Evolutionary conservation across 2,797 vertebrate genomes (phyloP).

Genomic region (Cichlasoma orientale): DNA sequence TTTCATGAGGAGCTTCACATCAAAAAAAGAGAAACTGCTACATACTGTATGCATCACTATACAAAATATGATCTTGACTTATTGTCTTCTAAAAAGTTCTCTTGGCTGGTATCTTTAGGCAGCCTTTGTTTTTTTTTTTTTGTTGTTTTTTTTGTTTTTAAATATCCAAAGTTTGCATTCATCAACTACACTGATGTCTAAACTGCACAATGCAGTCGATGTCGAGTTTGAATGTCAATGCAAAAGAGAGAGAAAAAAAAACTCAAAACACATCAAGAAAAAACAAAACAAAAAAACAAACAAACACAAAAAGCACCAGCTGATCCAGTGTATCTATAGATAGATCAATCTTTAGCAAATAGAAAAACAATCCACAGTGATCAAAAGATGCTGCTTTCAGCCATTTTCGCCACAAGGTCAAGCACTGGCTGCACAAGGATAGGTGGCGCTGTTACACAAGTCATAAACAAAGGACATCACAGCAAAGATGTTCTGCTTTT

Average conservation of each 20-base stretch:
- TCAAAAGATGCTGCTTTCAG: constrained; percentile 58
- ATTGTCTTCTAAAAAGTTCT: constrained; percentile 9
- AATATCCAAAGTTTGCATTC: constrained; percentile 19
- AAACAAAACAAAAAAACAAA: constrained; percentile 37
- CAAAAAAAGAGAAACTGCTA: constrained; percentile 54
- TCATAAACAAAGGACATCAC: constrained; percentile 27
- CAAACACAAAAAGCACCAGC: constrained; percentile 38
- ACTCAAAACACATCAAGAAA: constrained; percentile 21
- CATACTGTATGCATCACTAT: constrained; percentile 41
- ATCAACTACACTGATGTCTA: constrained; percentile 19
- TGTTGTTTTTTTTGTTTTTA: background rate
- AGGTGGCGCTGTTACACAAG: constrained; percentile 30
- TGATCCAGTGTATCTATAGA: constrained; percentile 62
- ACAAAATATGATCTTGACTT: constrained; percentile 11
- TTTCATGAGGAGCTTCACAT: constrained; percentile 33
- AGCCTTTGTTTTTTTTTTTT: background rate
- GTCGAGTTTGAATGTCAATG: constrained; percentile 41
- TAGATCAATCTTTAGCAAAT: constrained; percentile 49
- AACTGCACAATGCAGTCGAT: constrained; percentile 33
- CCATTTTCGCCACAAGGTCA: constrained; percentile 30
- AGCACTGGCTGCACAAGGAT: constrained; percentile 39
- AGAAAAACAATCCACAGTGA: constrained; percentile 69
- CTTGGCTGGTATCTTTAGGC: constrained; percentile 4
- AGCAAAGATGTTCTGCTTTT: constrained; percentile 19
- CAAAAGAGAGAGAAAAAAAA: constrained; percentile 18